Evolutionary conservation across 2,113 vertebrate species (phyloP).

Genomic region (Callipepla californica): DNA sequence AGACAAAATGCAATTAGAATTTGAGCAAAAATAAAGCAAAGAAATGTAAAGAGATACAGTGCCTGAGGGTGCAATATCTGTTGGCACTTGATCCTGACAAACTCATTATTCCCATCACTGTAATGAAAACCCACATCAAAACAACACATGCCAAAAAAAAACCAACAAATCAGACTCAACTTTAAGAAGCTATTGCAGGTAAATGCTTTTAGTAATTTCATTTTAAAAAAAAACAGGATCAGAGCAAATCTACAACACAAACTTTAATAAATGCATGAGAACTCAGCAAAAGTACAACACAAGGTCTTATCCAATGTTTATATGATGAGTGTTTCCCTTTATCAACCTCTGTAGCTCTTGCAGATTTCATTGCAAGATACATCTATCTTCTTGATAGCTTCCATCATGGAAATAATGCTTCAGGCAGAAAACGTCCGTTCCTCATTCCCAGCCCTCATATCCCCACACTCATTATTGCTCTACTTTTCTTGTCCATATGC

Average conservation of each 20-base stretch:
- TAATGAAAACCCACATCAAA: not conserved
- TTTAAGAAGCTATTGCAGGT: not conserved
- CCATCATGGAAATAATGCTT: conserved; percentile 17
- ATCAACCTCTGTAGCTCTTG: not conserved
- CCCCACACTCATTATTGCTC: not conserved
- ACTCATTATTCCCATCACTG: not conserved
- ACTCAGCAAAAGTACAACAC: not conserved
- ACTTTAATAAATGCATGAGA: not conserved
- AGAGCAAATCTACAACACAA: not conserved
- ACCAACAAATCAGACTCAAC: not conserved
- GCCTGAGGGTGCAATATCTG: not conserved
- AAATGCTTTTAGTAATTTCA: not conserved
- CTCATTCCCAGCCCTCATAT: not conserved
- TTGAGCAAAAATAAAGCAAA: conserved; percentile 15
- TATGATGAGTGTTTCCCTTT: not conserved
- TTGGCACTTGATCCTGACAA: not conserved
- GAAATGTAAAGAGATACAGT: not conserved
- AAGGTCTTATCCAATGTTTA: not conserved
- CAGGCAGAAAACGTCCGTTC: not conserved
- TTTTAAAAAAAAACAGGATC: not conserved
- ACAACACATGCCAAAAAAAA: not conserved
- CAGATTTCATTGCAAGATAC: not conserved
- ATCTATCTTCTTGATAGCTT: not conserved
- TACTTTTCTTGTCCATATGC: not conserved
- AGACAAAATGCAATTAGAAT: not conserved